Percentiles rank a stretch among this genome's conserved stretches.
Evolutionary conservation across 2,113 vertebrate species (phyloP).

Genomic region (Prietella phreatophila): DNA sequence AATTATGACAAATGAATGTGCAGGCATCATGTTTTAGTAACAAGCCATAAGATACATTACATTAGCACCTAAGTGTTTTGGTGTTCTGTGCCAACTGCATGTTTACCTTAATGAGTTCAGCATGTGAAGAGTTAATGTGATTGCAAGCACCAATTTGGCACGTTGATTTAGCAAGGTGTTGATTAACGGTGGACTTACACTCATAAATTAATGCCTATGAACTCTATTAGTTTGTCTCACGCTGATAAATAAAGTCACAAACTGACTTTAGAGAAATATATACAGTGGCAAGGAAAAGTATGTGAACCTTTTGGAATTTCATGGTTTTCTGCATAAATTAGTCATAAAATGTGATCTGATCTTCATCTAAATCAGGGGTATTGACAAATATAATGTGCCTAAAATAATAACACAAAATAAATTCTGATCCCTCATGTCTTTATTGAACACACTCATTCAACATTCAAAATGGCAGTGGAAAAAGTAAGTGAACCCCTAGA

Average conservation of each 20-base stretch:
- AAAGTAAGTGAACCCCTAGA: too few relatives aligned
- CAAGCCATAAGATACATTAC: not conserved
- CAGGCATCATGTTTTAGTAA: not conserved
- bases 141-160: not conserved
- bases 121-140: not conserved
- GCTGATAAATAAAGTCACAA: not conserved
- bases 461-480: too few relatives aligned
- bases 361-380: too few relatives aligned
- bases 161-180: not conserved
- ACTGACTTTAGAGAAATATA: not conserved
- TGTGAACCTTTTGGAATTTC: too few relatives aligned
- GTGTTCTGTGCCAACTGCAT: not conserved
- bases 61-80: not conserved
- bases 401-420: too few relatives aligned
- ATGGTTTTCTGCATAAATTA: too few relatives aligned
- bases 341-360: too few relatives aligned
- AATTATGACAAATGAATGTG: not conserved
- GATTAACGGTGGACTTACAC: not conserved
- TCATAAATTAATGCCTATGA: not conserved
- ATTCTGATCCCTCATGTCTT: too few relatives aligned
- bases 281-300: too few relatives aligned
- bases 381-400: too few relatives aligned
- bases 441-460: too few relatives aligned
- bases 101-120: not conserved
- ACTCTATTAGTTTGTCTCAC: not conserved